A percentile compares a stretch with the other conserved stretches of the same genome.
These are phyloP conservation scores for Blastobasis lacticolella DNA, from an alignment of 2,888 invertebrate species.

Conservation along the genomic window DNA sequence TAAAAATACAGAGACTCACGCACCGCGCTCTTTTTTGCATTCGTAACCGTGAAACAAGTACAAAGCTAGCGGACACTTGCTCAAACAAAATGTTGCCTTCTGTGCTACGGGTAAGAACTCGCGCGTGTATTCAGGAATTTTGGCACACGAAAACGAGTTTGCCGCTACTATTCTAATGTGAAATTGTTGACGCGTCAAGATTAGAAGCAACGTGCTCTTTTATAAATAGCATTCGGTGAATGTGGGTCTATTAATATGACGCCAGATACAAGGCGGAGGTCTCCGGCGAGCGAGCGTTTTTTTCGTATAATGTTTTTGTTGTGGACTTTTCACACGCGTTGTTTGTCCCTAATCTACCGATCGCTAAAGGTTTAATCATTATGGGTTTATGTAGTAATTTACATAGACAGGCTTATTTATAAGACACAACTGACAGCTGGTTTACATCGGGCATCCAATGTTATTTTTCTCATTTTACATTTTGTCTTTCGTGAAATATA, in stretches of 20 bases:
- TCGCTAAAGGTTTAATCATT: background rate
- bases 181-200: background rate
- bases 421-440: background rate
- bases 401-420: background rate
- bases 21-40: slow-evolving; percentile 3
- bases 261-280: background rate
- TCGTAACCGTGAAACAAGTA: background rate
- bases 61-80: no score
- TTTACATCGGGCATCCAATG: no score
- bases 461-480: background rate
- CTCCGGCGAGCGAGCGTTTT: background rate
- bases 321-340: background rate
- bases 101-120: no score
- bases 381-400: background rate
- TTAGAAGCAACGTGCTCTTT: slow-evolving; percentile 5
- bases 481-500: background rate
- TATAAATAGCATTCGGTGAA: slow-evolving; percentile 8
- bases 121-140: no score
- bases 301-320: background rate
- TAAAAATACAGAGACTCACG: slow-evolving; percentile 8
- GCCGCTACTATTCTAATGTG: background rate
- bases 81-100: no score
- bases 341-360: background rate
- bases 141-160: background rate
- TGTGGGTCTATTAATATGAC: slow-evolving; percentile 3